These are phyloP conservation scores for Gastracanthus pulcherrimus DNA, from an alignment of 2,888 invertebrate species.

Conservation along the genomic window DNA sequence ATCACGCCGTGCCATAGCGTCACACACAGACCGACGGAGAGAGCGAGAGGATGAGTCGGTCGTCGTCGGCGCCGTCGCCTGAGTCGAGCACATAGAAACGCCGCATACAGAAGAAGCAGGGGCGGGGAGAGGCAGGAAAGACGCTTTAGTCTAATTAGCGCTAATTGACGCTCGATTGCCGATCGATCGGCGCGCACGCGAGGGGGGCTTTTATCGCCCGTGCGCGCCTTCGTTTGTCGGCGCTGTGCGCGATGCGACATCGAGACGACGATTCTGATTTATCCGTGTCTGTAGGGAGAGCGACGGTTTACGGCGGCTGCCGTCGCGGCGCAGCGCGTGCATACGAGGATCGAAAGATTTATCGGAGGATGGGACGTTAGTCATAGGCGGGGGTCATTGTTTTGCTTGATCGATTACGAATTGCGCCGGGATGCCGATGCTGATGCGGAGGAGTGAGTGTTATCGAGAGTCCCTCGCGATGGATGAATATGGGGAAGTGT, in stretches of 20 bases:
- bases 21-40: too few relatives aligned
- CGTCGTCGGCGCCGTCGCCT: slow-evolving; percentile 22
- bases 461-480: too few relatives aligned
- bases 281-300: too few relatives aligned
- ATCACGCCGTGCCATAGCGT: slow-evolving; percentile 6
- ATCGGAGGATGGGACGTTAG: background rate
- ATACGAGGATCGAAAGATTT: slow-evolving; percentile 2
- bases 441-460: too few relatives aligned
- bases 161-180: slow-evolving; percentile 39
- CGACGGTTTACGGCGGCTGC: background rate
- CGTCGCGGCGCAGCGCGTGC: too few relatives aligned
- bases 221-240: background rate
- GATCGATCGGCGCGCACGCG: slow-evolving; percentile 3
- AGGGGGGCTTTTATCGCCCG: background rate
- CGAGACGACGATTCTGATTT: background rate
- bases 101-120: background rate
- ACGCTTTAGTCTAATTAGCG: slow-evolving; percentile 32
- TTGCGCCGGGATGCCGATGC: background rate
- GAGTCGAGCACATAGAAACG: background rate
- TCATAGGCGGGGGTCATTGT: background rate
- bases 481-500: too few relatives aligned
- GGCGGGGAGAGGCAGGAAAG: background rate
- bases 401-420: background rate
- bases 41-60: slow-evolving; percentile 17
- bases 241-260: background rate